Evolutionary conservation across 64 coral and sea anemone species (phyloP), one percentile per base, ranked within the genome.

Genomic region (Porites lutea): DNA sequence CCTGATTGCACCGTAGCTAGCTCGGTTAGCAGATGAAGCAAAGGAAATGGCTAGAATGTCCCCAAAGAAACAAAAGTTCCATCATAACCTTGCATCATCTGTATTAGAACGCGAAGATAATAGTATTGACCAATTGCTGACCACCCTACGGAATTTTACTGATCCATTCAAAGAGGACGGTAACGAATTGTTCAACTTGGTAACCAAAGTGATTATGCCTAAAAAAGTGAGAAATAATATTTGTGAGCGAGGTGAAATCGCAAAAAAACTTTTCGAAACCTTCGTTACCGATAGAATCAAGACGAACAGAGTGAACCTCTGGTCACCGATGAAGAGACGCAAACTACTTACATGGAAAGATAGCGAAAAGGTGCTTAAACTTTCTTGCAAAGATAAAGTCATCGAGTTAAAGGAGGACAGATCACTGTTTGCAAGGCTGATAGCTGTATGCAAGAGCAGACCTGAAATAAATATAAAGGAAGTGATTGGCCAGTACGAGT

Each of bases 181-280:
- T 13, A 5, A 7, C 3, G 75, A 90, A 8, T 48, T 90, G 47
- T 81, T 90, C 47, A 90, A 81, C 64, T 18, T 90, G 37, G 74
- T 80, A 4, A 90, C 76, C 46, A 90, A 79, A 50, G 88, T 79
- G 22, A 16, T 90, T 48, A 67, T 90, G 88, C 74, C 88, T 14
- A 52, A 78, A 3, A 77, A 37, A 37, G 27, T 52, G 19, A 79
- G 52, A 2, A 48, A 54, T 50, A 67, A 70, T 22, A 4, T 61
- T 2, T 80, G 57, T 12, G 14, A 37, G 1, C 78, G 61, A 27
- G 14, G 21, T 80, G 8, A 14, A 13, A 80, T 80, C 45, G 78
- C 55, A 80, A 8, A 80, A 12, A 61, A 20, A 18, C 0, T 80
- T 22, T 80, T 80, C 44, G 54, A 43, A 44, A 37, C 20, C 3